phyloP scores from a whole-genome alignment of 2,888 invertebrate species.

The Drosophila crucigera region DNA sequence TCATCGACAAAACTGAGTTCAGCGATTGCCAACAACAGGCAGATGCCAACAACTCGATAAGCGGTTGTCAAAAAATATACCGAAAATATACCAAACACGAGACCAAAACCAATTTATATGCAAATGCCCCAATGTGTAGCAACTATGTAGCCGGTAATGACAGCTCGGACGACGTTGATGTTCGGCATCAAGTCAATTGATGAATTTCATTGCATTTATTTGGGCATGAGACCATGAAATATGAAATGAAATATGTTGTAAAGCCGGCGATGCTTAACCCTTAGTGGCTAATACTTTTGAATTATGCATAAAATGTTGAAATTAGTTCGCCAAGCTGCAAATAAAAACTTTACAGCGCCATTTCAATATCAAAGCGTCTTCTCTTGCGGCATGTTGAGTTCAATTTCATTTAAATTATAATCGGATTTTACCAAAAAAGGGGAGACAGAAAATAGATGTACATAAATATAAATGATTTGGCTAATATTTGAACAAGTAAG shows the following conservation, averaged over 20 bases:
- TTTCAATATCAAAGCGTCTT: constrained; percentile 80
- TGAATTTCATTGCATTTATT: constrained; percentile 78
- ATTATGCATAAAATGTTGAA: constrained; percentile 72
- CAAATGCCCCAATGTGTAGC: constrained; percentile 66
- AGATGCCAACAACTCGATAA: constrained; percentile 72
- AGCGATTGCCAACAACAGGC: constrained; percentile 62
- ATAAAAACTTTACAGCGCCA: constrained; percentile 61
- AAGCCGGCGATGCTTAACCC: constrained; percentile 58
- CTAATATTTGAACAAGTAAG: not conserved
- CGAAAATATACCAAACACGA: constrained; percentile 49
- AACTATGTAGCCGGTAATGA: constrained; percentile 36
- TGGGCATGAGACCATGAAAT: constrained; percentile 73
- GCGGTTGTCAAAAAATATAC: constrained; percentile 54
- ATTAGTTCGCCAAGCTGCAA: constrained; percentile 65
- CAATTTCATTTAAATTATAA: constrained; percentile 52
- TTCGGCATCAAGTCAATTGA: constrained; percentile 68
- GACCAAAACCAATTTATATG: constrained; percentile 82
- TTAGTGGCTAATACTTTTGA: constrained; percentile 63
- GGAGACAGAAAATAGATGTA: not conserved
- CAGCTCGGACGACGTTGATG: constrained; percentile 35
- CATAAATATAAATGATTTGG: not conserved
- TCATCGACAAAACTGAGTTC: constrained; percentile 42
- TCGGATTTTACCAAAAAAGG: constrained; percentile 8
- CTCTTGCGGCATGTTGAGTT: constrained; percentile 23
- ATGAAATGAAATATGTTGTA: constrained; percentile 65